Percentiles rank a stretch among this genome's conserved stretches.
Evolutionary conservation across 2,888 invertebrate species (phyloP).

Genomic region (Philopedon plagiatum): DNA sequence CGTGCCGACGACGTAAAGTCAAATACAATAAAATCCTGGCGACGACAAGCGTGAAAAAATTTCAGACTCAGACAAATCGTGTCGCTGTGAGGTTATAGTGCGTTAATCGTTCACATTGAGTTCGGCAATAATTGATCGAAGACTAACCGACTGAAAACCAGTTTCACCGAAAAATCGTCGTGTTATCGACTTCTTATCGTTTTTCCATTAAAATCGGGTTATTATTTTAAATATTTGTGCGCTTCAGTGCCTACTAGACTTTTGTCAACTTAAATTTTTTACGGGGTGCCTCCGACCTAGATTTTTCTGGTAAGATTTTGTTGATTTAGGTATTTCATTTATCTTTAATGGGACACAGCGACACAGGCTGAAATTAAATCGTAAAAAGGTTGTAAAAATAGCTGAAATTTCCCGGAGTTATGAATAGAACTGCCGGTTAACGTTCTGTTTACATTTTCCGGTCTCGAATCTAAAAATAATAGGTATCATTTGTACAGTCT

Average conservation of each 20-base stretch:
- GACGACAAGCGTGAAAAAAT: constrained; percentile 5
- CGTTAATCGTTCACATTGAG: not conserved
- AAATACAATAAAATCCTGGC: constrained; percentile 10
- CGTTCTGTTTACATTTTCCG: constrained; percentile 1
- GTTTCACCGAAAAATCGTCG: not conserved
- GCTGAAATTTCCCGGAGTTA: not conserved
- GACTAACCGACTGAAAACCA: constrained; percentile 1
- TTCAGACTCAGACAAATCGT: constrained; percentile 14
- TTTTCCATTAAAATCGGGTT: not conserved
- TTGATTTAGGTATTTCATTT: not conserved
- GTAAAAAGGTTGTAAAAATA: not conserved
- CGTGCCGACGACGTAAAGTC: constrained; percentile 1
- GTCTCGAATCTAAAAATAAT: not conserved
- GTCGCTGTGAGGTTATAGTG: constrained; percentile 3
- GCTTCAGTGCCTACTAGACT: constrained; percentile 1
- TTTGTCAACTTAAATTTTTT: not conserved
- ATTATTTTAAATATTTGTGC: not conserved
- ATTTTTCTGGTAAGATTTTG: constrained; percentile 21
- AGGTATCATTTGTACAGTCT: not conserved
- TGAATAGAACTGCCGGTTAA: not conserved
- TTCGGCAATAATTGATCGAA: not conserved
- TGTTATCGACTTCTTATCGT: not conserved
- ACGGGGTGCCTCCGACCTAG: constrained; percentile 16
- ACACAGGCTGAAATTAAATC: no score
- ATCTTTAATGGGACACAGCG: no score